phyloP scores from a whole-genome alignment of 2,797 vertebrate genomes.

The Erpetoichthys calabaricus region DNA sequence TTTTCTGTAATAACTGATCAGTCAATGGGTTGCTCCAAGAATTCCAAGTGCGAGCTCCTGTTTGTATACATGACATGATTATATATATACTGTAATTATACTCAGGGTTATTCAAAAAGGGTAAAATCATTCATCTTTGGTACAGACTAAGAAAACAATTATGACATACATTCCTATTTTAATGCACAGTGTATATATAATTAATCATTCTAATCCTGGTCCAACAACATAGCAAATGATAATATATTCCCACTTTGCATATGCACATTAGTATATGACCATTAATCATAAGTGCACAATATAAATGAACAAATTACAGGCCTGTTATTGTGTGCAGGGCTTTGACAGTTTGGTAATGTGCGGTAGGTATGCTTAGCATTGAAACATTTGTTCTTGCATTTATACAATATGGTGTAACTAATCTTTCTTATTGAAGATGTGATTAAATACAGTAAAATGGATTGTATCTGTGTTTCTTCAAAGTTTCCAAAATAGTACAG shows the following conservation, averaged over 20 bases:
- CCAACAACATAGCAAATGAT: background rate
- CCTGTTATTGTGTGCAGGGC: background rate
- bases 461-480: no score
- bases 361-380: no score
- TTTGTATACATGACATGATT: no score
- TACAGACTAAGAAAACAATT: constrained; percentile 3
- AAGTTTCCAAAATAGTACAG: no score
- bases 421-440: no score
- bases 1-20: no score
- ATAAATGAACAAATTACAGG: background rate
- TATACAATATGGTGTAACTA: no score
- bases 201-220: constrained; percentile 3
- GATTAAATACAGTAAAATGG: no score
- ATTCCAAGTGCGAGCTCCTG: no score
- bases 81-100: no score
- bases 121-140: constrained; percentile 3
- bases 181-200: constrained; percentile 3
- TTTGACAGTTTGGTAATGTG: background rate
- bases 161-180: constrained; percentile 6
- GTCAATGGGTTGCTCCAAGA: no score
- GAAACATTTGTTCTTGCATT: no score
- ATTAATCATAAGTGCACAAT: background rate
- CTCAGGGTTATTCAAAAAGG: background rate
- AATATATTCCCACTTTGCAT: constrained; percentile 1
- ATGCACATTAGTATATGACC: background rate